Base-by-base conservation (phyloP, 2,888 invertebrate genomes). In the Torymus auratus region DNA sequence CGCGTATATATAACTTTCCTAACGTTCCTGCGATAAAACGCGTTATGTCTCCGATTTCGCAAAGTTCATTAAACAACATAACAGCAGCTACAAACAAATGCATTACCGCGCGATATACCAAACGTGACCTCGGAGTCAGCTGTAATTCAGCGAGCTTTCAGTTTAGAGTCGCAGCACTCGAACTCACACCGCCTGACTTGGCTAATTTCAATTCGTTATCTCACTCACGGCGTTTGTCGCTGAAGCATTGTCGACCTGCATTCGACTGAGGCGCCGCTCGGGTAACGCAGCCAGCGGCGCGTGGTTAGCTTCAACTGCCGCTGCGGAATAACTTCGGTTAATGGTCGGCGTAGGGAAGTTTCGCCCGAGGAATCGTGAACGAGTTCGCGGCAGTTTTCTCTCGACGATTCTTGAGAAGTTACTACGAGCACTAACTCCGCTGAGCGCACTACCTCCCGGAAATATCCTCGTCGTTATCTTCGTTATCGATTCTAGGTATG, bases 231-330 rank as follows among this genome's bases (percentile, higher is more conserved):
- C 7, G 41, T 62, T 61, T 61, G 28, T 64, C 28, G 64, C 64
- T 28, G 64, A 14, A 67, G 65, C 67, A 52, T 65, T 67, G 74
- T 75, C 74, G 60, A 67, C 58, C 65, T 67, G 56, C 52, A 50
- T 50, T 52, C 41, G 20, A 7, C 10, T 5, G 62, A 11, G 20
- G 11, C 71, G 55, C 10, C 53, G 50, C 15, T 50, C 50, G 14
- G 17, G 50, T 14, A 55, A 14, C 15, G n/a, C 20, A 20, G 20
- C 20, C 20, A 11, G n/a, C 20, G 52, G 7, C 41, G 41, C 41
- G 41, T 7, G 41, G 41, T 41, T 41, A 41, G 41, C 41, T 52
- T 13, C 20, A n/a, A 23, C 28, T 23, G 62, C 12, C n/a, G 52
- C 52, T 20, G n/a, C n/a, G 52, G n/a, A 53, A 67, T 15, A 67